These are phyloP conservation scores for Odobenus rosmarus DNA, from an alignment of 2,113 vertebrate species.

Conservation along the genomic window DNA sequence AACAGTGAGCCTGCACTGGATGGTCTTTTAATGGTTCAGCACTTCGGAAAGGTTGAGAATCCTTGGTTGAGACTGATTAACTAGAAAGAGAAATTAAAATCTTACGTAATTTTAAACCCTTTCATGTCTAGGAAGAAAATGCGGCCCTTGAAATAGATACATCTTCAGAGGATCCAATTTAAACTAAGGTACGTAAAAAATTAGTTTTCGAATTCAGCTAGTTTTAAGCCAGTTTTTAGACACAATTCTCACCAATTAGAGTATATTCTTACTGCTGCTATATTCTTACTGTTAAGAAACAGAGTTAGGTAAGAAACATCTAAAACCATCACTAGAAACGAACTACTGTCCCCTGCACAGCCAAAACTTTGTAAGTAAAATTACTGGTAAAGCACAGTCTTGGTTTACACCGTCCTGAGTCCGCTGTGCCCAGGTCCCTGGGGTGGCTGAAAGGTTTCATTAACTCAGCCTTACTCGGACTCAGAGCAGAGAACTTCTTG, in stretches of 20 bases:
- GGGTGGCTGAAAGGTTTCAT: neutral
- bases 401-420: fast-evolving
- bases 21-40: neutral
- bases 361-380: neutral
- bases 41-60: conserved; percentile 73
- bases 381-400: neutral
- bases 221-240: neutral
- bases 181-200: conserved; percentile 71
- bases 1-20: neutral
- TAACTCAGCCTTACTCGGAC: neutral
- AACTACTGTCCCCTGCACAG: too few relatives aligned
- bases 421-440: neutral
- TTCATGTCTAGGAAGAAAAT: conserved; percentile 77
- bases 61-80: conserved; percentile 64
- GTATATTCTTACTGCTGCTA: neutral
- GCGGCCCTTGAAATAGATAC: conserved; percentile 58
- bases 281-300: neutral
- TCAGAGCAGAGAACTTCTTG: neutral
- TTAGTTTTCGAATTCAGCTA: neutral
- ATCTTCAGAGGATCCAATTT: conserved; percentile 59
- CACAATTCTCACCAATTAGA: neutral
- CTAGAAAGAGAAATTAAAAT: conserved; percentile 33
- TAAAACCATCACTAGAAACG: neutral
- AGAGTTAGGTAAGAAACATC: neutral
- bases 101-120: conserved; percentile 70